Evolutionary conservation across 2,797 vertebrate species (phyloP), one percentile per base, ranked within the genome.

Genomic region (Denticeps clupeoides): DNA sequence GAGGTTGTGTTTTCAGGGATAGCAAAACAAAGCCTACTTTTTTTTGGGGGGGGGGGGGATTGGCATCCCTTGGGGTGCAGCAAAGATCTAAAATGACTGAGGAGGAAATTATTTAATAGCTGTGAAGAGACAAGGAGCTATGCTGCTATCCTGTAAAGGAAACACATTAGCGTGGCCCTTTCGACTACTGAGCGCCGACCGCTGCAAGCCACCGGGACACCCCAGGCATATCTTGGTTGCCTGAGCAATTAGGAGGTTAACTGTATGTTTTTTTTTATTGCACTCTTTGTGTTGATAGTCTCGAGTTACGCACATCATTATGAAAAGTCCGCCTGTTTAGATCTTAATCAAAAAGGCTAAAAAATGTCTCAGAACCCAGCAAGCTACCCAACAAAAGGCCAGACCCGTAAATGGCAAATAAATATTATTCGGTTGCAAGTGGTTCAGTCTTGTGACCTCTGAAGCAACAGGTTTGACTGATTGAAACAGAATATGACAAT

Each of bases 1-100:
- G 56, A 73, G 52, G 54, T 63, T 44, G 49, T 46, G 66, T 69
- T 66, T 63, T 57, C 68, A 69, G 59, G 55, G 55, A 53, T 44
- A 53, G 55, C 52, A 31, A 37, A 28, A 45, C 21, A 44, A 60
- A 60, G 45, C 23, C 41, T 21, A 23, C 48, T 46, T 56, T 54
- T 51, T 57, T 55, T 22, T 41, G 22, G 22, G 23, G 22, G 22
- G 22, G 51, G 56, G 51, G 37, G 53, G 15, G 53, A 58, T 53
- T 23, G 3, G 22, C 22, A 22, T 22, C 3, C 22, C 22, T 25
- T 40, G 51, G 55, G 50, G 41, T 49, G 19, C 51, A 55, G 57
- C 51, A 55, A 53, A 48, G 55, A 38, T 42, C 49, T 41, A 38
- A 49, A 40, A 67, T 53, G 51, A 63, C 38, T 47, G 45, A 52